Base-by-base conservation (phyloP, 1,140 invertebrate species). In the Ctenoplectra terminalis region DNA sequence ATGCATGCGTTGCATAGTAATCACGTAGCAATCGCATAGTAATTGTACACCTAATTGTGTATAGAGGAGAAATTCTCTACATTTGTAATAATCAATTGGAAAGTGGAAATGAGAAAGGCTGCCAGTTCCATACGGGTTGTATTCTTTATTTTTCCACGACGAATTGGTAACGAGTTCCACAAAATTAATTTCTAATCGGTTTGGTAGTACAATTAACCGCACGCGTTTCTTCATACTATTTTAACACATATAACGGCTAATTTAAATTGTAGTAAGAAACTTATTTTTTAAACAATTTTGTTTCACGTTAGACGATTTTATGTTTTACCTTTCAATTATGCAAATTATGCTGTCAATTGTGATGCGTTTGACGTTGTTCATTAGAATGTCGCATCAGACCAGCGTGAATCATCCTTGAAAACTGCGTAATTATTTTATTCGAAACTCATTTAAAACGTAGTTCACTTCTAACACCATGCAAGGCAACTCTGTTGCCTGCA, bases 341-440 rank as follows among this genome's bases (percentile, higher is more conserved):
- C 43, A 37, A 71, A 54, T 71, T 20, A 23, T 6, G 2, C 48
- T 52, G n/a, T 71, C 67, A 26, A 46, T 17, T 26, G 52, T 20
- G 37, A 69, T 15, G 50, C 64, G 23, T 75, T 66, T 52, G 46
- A n/a, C 26, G 48, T 34, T 31, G 37, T 13, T 17, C 26, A 13
- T 56, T 17, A 7, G 40, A 23, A 50, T 20, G 58, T 1, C 72
- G n/a, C 60, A n/a, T 52, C 46, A 29, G 20, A 20, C 9, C 3
- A 0, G 3, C 23, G 11, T 78, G 75, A 78, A 48, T 78, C 75
- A 78, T 46, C 31, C 15, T n/a, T 15, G 46, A 20, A 70, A 78
- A 56, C 67, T 78, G 50, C 29, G 40, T 43, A 29, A 52, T 46
- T 37, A 67, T 70, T 76, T 78, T 69, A 26, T 37, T 78, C 56